A percentile compares a stretch with the other conserved stretches of the same genome.
These are phyloP conservation scores for Coecobrya sp. DNA, from an alignment of 2,888 invertebrate genomes.

Conservation along the genomic window DNA sequence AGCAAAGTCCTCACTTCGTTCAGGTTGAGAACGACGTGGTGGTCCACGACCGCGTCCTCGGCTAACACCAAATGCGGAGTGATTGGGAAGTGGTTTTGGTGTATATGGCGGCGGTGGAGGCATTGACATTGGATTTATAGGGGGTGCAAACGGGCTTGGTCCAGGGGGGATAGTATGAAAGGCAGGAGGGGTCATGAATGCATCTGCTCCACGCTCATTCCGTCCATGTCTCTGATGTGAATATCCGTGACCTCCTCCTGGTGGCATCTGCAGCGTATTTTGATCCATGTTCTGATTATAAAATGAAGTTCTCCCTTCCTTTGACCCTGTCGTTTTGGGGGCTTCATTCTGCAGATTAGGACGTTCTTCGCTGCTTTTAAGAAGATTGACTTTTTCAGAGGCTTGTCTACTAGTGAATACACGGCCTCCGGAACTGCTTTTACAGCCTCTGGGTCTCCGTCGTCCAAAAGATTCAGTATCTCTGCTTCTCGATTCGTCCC, in stretches of 20 bases:
- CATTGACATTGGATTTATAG: not conserved
- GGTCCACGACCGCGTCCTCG: not conserved
- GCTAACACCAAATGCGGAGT: constrained; percentile 17
- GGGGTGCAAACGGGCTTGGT: not conserved
- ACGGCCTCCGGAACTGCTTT: not conserved
- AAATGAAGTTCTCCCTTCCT: not conserved
- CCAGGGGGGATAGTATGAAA: not conserved
- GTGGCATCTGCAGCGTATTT: not conserved
- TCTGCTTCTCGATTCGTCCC: not conserved
- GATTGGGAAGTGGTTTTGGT: constrained; percentile 48
- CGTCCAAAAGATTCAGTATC: not conserved
- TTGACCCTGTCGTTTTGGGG: not conserved
- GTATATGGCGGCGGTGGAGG: constrained; percentile 69
- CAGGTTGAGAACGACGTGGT: not conserved
- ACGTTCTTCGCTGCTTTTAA: not conserved
- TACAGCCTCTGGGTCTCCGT: not conserved
- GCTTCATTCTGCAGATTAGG: not conserved
- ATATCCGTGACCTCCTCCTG: not conserved
- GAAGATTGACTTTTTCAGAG: not conserved
- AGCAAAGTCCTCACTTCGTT: not conserved
- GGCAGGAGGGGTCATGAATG: not conserved
- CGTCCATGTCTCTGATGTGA: not conserved
- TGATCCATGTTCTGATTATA: not conserved
- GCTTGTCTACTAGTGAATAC: not conserved
- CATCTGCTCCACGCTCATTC: not conserved